phyloP scores from a whole-genome alignment of 2,113 vertebrate species.

The Lophius piscatorius region DNA sequence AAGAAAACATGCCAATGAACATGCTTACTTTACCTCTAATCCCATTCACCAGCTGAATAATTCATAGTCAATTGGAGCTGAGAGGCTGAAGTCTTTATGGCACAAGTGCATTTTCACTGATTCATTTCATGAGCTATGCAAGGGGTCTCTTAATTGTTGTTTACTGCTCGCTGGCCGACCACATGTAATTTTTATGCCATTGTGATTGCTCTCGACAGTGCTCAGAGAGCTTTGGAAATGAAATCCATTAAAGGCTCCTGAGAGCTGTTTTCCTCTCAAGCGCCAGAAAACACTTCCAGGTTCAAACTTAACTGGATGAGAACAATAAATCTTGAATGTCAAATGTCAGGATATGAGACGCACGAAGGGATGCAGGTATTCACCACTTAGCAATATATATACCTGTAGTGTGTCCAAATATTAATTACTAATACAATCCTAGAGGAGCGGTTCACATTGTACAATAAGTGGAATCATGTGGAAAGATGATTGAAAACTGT shows the following conservation, averaged over 20 bases:
- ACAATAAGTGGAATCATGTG: constrained; percentile 14
- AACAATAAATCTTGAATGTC: constrained; percentile 38
- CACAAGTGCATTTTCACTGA: constrained; percentile 70
- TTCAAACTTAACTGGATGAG: constrained; percentile 19
- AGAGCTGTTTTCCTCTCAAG: constrained; percentile 60
- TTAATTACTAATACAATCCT: constrained; percentile 23
- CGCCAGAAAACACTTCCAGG: constrained; percentile 40
- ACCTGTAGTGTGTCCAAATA: constrained; percentile 1
- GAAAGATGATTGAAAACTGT: neutral
- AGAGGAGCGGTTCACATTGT: neutral
- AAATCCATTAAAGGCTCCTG: constrained; percentile 60
- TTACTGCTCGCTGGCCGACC: constrained; percentile 65
- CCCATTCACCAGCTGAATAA: constrained; percentile 63
- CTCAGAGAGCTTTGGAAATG: constrained; percentile 63
- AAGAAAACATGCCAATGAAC: constrained; percentile 43
- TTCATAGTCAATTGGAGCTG: constrained; percentile 75
- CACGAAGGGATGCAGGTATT: constrained; percentile 22
- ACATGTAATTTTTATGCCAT: constrained; percentile 70
- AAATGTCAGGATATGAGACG: constrained; percentile 25
- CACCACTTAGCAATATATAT: constrained; percentile 19
- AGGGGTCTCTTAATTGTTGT: constrained; percentile 74
- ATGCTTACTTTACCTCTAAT: constrained; percentile 39
- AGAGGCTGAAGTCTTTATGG: constrained; percentile 60
- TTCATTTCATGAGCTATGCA: constrained; percentile 67
- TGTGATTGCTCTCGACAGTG: constrained; percentile 61